A percentile compares a stretch with the other conserved stretches of the same genome.
Conservation (phyloP, 2,113 vertebrate genomes). For the Melanotaenia duboulayi region DNA sequence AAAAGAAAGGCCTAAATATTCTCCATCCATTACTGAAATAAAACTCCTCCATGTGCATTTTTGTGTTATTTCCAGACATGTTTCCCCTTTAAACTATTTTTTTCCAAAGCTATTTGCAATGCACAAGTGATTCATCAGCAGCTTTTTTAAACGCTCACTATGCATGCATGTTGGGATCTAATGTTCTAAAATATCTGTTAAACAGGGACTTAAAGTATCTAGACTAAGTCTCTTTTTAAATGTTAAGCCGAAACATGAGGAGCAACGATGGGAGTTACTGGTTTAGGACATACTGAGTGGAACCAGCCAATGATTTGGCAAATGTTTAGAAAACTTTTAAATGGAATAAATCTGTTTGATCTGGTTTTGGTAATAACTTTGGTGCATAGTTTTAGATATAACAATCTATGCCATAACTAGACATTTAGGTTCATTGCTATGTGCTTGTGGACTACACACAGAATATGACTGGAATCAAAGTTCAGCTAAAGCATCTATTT, state of each 20-base stretch:
- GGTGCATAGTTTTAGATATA: background rate
- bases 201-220: constrained; percentile 40
- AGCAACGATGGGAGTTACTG: constrained; percentile 48
- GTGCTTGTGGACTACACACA: too few relatives aligned
- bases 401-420: background rate
- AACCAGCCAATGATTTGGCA: constrained; percentile 30
- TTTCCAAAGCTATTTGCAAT: constrained; percentile 50
- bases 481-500: too few relatives aligned
- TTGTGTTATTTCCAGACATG: constrained; percentile 27
- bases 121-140: constrained; percentile 31
- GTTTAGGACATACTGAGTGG: constrained; percentile 21
- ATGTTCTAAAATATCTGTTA: constrained; percentile 15
- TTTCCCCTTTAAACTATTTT: constrained; percentile 8
- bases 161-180: constrained; percentile 11
- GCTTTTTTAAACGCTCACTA: constrained; percentile 14
- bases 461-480: too few relatives aligned
- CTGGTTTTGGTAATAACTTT: constrained; percentile 14
- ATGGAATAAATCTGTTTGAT: constrained; percentile 33
- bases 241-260: constrained; percentile 59
- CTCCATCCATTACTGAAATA: constrained; percentile 33
- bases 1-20: constrained; percentile 56
- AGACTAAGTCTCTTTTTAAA: constrained; percentile 42
- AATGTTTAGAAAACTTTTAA: constrained; percentile 22
- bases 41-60: constrained; percentile 39
- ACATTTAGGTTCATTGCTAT: background rate